Base-by-base conservation (phyloP, 2,888 invertebrate species). In the Drosophila kokeensis region DNA sequence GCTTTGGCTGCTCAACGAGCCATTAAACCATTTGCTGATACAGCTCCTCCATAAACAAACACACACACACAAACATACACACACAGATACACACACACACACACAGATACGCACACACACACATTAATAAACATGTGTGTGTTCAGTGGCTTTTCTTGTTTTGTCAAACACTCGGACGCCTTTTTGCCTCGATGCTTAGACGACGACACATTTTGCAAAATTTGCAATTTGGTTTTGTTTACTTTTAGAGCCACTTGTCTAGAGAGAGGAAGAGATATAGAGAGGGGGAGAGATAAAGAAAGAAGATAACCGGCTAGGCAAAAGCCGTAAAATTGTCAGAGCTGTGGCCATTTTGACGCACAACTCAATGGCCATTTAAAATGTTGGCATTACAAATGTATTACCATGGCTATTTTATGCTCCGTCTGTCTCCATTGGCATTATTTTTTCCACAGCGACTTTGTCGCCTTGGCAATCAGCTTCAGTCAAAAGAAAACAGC, bases 181-280 rank as follows among this genome's bases (percentile, higher is more conserved):
- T 29, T 40, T 42, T 34, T 27, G 38, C 34, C 24, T 38, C 58
- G 32, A 59, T 58, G 54, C 61, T 38, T 18, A 24, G 34, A 18
- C 36, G 53, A 67, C 64, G 60, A 73, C 71, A 88, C 36, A 10
- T 54, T 83, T 86, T 77, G 71, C 70, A 52, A 77, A 82, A 82
- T 85, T 88, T 78, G 87, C 87, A 89, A 83, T 72, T 83, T 76
- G 81, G 81, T 68, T 76, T 88, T 89, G 83, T 89, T 84, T 83
- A 79, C 71, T 73, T 78, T 68, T 67, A 55, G 53, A 53, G 69
- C 65, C 74, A 67, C 66, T 73, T 76, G 77, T 38, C 18, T 29
- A 55, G 32, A 42, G n/a, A 24, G 1, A 10, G 24, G 24, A 24
- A 24, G 2, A 45, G 45, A 45, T 32, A 24, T 30, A 29, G 50